Conservation (phyloP, 2,797 vertebrate genomes). For the Novumbra hubbsi region DNA sequence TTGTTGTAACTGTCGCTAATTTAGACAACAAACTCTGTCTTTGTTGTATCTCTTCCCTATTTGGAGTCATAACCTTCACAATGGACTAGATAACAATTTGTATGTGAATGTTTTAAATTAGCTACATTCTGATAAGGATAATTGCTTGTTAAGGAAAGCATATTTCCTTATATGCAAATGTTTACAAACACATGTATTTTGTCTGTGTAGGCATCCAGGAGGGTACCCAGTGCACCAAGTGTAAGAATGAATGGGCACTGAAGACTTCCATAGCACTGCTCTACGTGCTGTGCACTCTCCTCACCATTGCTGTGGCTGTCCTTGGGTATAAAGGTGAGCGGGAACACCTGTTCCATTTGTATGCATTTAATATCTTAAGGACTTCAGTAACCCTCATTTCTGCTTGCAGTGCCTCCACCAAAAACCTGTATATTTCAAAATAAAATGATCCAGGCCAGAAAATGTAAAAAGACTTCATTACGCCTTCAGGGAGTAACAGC, state of each 20-base stretch:
- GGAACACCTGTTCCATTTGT: neutral
- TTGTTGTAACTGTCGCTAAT: too few species aligned
- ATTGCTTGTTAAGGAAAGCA: neutral
- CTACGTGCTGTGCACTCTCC: slow-evolving; percentile 88
- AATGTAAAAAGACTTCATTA: neutral
- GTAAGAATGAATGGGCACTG: slow-evolving; percentile 95
- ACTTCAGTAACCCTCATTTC: neutral
- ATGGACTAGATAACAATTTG: too few species aligned
- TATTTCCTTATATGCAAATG: neutral
- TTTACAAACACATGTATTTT: neutral
- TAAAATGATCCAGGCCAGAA: too few species aligned
- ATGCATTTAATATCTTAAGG: neutral
- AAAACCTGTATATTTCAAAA: too few species aligned
- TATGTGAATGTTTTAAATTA: too few species aligned
- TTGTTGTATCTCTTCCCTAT: too few species aligned
- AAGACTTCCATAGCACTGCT: slow-evolving; percentile 92
- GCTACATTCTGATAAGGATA: too few species aligned
- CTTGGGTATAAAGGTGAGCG: slow-evolving; percentile 93
- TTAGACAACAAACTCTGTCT: too few species aligned
- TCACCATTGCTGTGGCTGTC: slow-evolving; percentile 91
- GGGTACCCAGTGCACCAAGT: slow-evolving; percentile 93
- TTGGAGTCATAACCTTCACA: too few species aligned
- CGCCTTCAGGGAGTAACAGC: neutral
- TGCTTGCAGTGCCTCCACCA: too few species aligned
- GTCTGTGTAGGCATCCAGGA: slow-evolving; percentile 89